Evolutionary conservation across 2,888 invertebrate species (phyloP).

Genomic region (Phyto melanocephala): DNA sequence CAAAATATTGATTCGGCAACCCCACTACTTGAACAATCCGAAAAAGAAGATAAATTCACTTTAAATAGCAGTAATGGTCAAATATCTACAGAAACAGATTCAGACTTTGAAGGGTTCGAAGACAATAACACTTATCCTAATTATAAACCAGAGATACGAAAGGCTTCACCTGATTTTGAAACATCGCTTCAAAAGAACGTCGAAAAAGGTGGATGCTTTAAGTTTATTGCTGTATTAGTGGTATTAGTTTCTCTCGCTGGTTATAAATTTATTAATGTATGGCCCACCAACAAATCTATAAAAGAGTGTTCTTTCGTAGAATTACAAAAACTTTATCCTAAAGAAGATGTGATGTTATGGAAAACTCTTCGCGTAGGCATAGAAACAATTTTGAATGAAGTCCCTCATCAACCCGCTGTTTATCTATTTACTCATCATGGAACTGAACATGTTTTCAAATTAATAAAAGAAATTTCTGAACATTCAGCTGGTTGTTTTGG

Average conservation of each 20-base stretch:
- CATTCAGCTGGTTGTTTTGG: conserved; percentile 73
- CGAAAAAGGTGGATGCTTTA: neutral
- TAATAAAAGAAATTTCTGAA: conserved; percentile 70
- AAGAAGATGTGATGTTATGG: conserved; percentile 70
- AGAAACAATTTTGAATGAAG: conserved; percentile 71
- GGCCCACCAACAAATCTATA: too few species aligned
- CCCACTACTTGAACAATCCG: neutral
- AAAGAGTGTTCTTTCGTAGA: conserved; percentile 68
- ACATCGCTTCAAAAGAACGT: neutral
- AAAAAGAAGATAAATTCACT: neutral
- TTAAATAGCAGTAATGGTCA: neutral
- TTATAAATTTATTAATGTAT: too few species aligned
- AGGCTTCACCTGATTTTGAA: too few species aligned
- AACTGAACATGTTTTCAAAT: conserved; percentile 16
- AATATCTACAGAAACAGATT: neutral
- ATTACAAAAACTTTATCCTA: conserved; percentile 63
- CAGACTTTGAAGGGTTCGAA: neutral
- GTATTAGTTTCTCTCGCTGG: neutral
- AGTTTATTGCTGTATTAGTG: neutral
- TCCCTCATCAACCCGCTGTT: conserved; percentile 67
- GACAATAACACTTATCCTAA: neutral
- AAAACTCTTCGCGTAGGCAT: conserved; percentile 66
- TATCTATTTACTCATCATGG: conserved; percentile 72
- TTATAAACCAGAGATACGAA: too few species aligned
- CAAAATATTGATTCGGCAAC: neutral